Conservation (phyloP, 2,888 invertebrate genomes). For the Nomada fucata region DNA sequence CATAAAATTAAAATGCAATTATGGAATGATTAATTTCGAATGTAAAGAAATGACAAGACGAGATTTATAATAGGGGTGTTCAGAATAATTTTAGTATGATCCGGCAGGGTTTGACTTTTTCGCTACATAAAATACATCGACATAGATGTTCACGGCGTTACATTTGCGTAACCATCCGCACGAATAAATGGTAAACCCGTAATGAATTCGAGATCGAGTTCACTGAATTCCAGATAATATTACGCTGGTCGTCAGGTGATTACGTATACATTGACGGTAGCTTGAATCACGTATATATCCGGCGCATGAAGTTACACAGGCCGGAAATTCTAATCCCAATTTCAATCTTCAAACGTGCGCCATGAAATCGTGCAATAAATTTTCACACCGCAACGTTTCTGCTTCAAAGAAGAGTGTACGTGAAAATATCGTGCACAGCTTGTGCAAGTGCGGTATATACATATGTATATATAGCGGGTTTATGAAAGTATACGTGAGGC, state of each 20-base stretch:
- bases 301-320: slow-evolving; percentile 1
- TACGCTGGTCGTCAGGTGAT: slow-evolving; percentile 27
- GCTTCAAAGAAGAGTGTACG: neutral
- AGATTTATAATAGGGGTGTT: neutral
- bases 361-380: slow-evolving; percentile 38
- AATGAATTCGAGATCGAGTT: slow-evolving; percentile 34
- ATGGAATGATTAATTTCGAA: too few relatives aligned
- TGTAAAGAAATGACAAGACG: too few relatives aligned
- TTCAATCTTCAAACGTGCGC: slow-evolving; percentile 40
- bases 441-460: too few relatives aligned
- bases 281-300: slow-evolving; percentile 32
- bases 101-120: neutral
- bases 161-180: slow-evolving; percentile 4
- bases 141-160: neutral
- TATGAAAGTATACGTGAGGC: neutral
- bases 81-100: neutral
- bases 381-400: neutral
- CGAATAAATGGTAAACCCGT: slow-evolving; percentile 15
- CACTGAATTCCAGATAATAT: slow-evolving; percentile 37
- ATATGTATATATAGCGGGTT: too few relatives aligned
- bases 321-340: slow-evolving; percentile 53
- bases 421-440: neutral
- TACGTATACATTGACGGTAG: slow-evolving; percentile 24
- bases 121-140: neutral
- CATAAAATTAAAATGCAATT: too few relatives aligned